Base-by-base conservation (phyloP, 2,797 vertebrate genomes). In the Anabas testudineus region DNA sequence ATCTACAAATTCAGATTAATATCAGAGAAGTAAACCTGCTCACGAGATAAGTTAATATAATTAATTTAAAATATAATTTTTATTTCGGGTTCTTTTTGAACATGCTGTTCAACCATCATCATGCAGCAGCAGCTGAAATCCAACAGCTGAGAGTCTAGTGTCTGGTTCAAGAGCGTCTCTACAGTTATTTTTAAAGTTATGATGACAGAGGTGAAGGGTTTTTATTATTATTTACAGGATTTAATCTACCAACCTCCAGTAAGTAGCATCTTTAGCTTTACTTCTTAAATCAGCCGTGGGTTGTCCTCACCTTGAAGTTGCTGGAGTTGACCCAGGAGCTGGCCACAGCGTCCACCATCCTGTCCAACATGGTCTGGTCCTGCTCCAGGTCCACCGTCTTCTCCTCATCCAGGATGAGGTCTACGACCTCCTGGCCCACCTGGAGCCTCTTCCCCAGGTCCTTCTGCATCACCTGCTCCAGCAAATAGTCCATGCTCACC, bases 261-360 rank as follows among this genome's bases (percentile, higher is more conserved):
- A 2, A 21, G 10, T 5, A 26, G 6, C 22, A 24, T 22, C 43
- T 21, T 10, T 1, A 42, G 16, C 47, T 18, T 12, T 3, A 14
- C 13, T 19, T 42, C 15, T 42, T 19, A 13, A 21, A 21, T 24
- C 5, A 16, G 43, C 19, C 3, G 7, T 7, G 28, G 10, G 41
- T 10, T n/a, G 15, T 28, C n/a, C 94, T 95, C 94, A 99, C 98
- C 97, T 99, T 99, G 52, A 96, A 99, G 93, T 99, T 97, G 91
- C 96, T 98, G 73, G 96, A 95, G 91, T 98, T 99, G 69, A 99
- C 96, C 98, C 98, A 99, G 71, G 96, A 96, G 65, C 96, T 95
- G 75, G 97, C 96, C 69, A 99, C 91, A 7, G 94, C 92, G 58
- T 99, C 97, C 88, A 98, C 96, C 92, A 97, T 94, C 85, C 95